A percentile compares a stretch with the other conserved stretches of the same genome.
Conservation (phyloP, 2,888 invertebrate species). For the Selenia dentaria region DNA sequence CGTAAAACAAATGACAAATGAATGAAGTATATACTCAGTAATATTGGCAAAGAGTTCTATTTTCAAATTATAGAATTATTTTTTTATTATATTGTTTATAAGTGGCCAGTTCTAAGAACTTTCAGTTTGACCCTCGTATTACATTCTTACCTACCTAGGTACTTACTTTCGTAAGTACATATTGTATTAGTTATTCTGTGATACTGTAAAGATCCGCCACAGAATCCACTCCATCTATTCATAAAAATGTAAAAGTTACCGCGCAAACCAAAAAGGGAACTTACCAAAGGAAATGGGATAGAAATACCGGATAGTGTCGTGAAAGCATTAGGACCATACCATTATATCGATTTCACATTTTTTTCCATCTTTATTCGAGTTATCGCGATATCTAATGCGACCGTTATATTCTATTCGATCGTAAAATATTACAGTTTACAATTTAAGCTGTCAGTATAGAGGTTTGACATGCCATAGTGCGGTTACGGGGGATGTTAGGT, state of each 20-base stretch:
- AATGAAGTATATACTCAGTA: too few species aligned
- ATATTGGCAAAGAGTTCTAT: too few species aligned
- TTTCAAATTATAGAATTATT: too few species aligned
- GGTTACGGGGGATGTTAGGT: slow-evolving; percentile 37
- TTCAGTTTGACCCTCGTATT: too few species aligned
- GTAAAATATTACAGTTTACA: slow-evolving; percentile 49
- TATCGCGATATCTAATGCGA: slow-evolving; percentile 36
- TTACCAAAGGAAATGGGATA: slow-evolving; percentile 42
- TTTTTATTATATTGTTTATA: too few species aligned
- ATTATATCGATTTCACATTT: slow-evolving; percentile 47
- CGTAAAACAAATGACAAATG: too few species aligned
- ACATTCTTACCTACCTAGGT: too few species aligned
- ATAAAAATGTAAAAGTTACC: slow-evolving; percentile 38
- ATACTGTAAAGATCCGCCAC: background rate
- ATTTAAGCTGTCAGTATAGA: slow-evolving; percentile 47
- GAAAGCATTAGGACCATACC: slow-evolving; percentile 35
- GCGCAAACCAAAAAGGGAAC: slow-evolving; percentile 14
- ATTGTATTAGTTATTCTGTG: too few species aligned
- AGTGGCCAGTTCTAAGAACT: too few species aligned
- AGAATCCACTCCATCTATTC: slow-evolving; percentile 2
- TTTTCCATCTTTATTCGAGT: slow-evolving; percentile 45
- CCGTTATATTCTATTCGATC: slow-evolving; percentile 35
- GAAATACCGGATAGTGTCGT: slow-evolving; percentile 46
- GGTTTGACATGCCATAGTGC: slow-evolving; percentile 50
- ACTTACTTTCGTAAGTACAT: too few species aligned